These are phyloP conservation scores for Meliscaeva auricollis DNA, from an alignment of 2,888 invertebrate genomes.

Conservation along the genomic window DNA sequence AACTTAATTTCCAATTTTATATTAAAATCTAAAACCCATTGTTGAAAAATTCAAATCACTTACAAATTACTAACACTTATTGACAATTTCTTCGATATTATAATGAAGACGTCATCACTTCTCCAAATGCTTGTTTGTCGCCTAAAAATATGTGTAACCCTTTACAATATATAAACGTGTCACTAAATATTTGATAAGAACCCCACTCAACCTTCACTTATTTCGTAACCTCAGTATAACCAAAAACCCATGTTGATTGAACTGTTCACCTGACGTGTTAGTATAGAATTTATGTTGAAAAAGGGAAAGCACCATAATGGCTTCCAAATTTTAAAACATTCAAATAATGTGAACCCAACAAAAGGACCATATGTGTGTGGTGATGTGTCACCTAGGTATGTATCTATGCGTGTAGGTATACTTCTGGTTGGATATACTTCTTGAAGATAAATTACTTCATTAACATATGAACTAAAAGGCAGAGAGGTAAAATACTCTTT, in stretches of 20 bases:
- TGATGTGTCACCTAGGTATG: background rate
- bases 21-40: no score
- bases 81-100: no score
- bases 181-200: background rate
- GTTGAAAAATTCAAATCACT: no score
- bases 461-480: background rate
- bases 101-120: no score
- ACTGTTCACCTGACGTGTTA: background rate
- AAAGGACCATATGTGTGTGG: constrained; percentile 4
- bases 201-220: background rate
- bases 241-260: background rate
- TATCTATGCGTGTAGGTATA: background rate
- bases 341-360: background rate
- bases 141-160: no score
- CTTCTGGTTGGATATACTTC: background rate
- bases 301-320: background rate
- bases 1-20: no score
- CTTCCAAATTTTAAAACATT: constrained; percentile 1
- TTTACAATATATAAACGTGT: no score
- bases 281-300: no score
- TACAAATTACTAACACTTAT: no score
- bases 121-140: no score
- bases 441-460: constrained; percentile 19
- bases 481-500: background rate
- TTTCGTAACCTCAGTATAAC: no score